Conservation (phyloP, 2,797 vertebrate genomes). For the Pterois miles region DNA sequence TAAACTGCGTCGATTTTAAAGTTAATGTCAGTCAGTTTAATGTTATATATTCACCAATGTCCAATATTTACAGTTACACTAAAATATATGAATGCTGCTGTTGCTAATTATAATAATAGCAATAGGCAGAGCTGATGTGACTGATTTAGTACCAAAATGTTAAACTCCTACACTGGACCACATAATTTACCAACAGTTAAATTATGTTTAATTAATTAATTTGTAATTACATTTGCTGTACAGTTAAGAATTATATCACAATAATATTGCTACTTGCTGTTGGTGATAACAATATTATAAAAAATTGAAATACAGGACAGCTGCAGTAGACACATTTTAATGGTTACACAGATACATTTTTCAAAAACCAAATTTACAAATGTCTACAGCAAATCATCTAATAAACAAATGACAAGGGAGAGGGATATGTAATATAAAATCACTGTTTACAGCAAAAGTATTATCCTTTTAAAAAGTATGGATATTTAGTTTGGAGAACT, state of each 20-base stretch:
- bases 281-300: background rate
- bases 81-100: background rate
- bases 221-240: background rate
- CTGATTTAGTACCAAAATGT: background rate
- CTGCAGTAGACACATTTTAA: conserved; percentile 34
- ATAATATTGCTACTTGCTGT: background rate
- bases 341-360: conserved; percentile 7
- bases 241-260: background rate
- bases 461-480: background rate
- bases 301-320: background rate
- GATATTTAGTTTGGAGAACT: background rate
- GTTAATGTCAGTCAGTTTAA: background rate
- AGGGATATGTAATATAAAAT: background rate
- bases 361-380: background rate
- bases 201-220: background rate
- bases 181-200: background rate
- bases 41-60: background rate
- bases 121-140: background rate
- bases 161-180: background rate
- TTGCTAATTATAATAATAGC: background rate
- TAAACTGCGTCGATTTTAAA: background rate
- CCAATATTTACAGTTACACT: background rate
- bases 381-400: background rate
- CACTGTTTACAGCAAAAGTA: background rate
- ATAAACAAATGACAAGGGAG: background rate